Evolutionary conservation across 2,113 vertebrate species (phyloP).

Genomic region (Dolichotis patagonum): DNA sequence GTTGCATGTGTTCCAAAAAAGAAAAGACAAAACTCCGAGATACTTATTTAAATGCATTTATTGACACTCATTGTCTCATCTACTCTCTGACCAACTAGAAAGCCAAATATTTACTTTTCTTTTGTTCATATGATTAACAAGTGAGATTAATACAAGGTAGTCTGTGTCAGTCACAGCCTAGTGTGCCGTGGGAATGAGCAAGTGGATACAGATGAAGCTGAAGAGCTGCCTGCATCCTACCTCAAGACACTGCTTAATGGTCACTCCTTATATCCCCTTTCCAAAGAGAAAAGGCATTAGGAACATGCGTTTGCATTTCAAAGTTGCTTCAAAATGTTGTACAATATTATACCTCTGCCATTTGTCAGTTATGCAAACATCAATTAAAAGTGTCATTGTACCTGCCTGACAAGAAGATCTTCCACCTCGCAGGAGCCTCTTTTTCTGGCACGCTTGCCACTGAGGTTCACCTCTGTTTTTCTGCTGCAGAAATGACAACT

Average conservation of each 20-base stretch:
- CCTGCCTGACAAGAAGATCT: background rate
- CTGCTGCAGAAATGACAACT: background rate
- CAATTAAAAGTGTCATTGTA: background rate
- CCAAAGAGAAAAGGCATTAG: background rate
- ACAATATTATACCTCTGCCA: background rate
- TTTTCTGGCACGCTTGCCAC: background rate
- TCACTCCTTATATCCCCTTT: background rate
- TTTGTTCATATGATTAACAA: conserved; percentile 38
- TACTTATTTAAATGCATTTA: background rate
- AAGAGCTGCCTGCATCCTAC: background rate
- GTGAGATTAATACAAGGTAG: conserved; percentile 26
- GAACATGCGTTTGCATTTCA: background rate
- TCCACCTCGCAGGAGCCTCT: background rate
- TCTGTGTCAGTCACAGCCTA: background rate
- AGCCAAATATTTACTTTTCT: background rate
- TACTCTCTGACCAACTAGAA: conserved; percentile 4
- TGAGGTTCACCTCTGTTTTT: background rate
- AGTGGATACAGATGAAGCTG: background rate
- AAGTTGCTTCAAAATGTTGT: background rate
- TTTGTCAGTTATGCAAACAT: background rate
- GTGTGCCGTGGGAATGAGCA: background rate
- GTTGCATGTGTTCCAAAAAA: background rate
- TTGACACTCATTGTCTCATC: background rate
- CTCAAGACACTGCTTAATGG: background rate
- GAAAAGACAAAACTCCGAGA: background rate